A percentile compares a stretch with the other conserved stretches of the same genome.
Evolutionary conservation across 1,140 invertebrate genomes (phyloP).

Genomic region (Eulimnadia texana): DNA sequence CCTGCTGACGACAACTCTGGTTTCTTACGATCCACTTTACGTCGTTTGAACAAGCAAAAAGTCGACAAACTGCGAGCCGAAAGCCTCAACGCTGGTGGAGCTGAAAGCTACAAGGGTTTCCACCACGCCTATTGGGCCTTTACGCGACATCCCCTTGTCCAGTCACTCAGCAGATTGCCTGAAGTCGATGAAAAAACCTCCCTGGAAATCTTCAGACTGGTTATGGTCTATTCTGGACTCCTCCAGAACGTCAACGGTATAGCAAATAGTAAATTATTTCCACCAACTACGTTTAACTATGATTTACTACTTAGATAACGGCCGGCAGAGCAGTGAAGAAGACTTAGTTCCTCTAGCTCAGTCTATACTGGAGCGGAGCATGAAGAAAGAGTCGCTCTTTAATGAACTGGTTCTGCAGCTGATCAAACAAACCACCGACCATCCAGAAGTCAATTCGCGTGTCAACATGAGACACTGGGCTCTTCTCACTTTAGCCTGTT

Average conservation of each 20-base stretch:
- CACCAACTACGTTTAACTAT: too few relatives aligned
- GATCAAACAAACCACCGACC: conserved; percentile 83
- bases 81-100: conserved; percentile 33
- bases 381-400: conserved; percentile 71
- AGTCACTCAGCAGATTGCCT: conserved; percentile 66
- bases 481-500: conserved; percentile 70
- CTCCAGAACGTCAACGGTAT: conserved; percentile 28
- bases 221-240: conserved; percentile 66
- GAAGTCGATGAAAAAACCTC: conserved; percentile 74
- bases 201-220: conserved; percentile 43
- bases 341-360: conserved; percentile 79
- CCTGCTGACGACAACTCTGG: conserved; percentile 56
- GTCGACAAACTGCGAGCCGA: conserved; percentile 67
- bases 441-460: conserved; percentile 68
- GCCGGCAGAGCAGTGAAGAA: conserved; percentile 50
- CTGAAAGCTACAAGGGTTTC: conserved; percentile 76
- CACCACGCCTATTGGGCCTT: conserved; percentile 80
- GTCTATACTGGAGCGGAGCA: conserved; percentile 71
- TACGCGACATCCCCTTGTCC: conserved; percentile 57
- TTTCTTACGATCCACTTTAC: conserved; percentile 72
- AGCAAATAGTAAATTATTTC: neutral
- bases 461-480: conserved; percentile 86
- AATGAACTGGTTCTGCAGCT: conserved; percentile 86
- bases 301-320: too few relatives aligned
- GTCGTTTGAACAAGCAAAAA: conserved; percentile 71